Base-by-base conservation (phyloP, 2,888 invertebrate species). In the Nomada lathburiana region DNA sequence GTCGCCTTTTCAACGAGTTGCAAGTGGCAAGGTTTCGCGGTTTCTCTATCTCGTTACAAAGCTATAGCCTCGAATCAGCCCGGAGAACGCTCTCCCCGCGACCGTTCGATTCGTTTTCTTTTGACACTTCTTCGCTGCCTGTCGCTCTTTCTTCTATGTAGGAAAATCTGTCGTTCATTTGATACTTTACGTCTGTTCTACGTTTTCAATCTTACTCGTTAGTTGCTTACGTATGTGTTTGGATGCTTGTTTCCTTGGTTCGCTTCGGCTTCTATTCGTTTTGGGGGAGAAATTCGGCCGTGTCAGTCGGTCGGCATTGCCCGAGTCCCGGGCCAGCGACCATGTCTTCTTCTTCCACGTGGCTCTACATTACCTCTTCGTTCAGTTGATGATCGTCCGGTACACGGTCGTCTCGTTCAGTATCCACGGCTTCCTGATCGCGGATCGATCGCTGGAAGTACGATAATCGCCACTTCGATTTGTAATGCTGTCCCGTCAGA, bases 251-350 rank as follows among this genome's bases (percentile, higher is more conserved):
- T 80, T 68, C 75, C 55, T n/a, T n/a, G 47, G 13, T 77, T 82
- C 79, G 79, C 70, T 83, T 68, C 13, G 68, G 69, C 74, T 57
- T n/a, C 42, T 53, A 55, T 36, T 57, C 23, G 79, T 65, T 83
- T 73, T 68, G 67, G 62, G 62, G 65, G 73, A 85, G 77, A 76
- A 7, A 60, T 80, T 76, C 78, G 81, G 63, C 87, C 71, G 76
- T 72, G 77, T 86, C 85, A 83, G 81, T 89, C 85, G 84, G 81
- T 89, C 86, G 84, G 86, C 86, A 84, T 76, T 86, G 85, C 88
- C 90, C 90, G 74, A 59, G 55, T 67, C 85, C 75, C 88, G 89
- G 92, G 90, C 91, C 91, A 91, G 90, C 89, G 89, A 90, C 86
- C 86, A 86, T 90, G 84, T 85, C 80, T 85, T 76, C 79, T 77